These are phyloP conservation scores for Calosoma granatense DNA, from an alignment of 1,140 invertebrate genomes.

Conservation along the genomic window DNA sequence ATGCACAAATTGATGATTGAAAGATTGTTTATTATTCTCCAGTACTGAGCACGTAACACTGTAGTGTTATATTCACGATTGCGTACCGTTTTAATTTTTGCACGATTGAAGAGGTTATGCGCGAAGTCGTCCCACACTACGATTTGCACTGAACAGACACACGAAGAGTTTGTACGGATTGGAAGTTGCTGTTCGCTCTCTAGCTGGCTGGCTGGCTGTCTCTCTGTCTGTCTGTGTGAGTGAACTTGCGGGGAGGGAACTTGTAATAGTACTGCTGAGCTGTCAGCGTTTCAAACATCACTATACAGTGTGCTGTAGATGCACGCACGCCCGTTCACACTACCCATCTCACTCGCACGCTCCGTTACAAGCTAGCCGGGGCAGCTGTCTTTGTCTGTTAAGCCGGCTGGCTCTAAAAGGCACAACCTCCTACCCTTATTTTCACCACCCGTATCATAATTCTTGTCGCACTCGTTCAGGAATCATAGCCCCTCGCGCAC, in stretches of 20 bases:
- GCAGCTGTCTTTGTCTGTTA: conserved; percentile 14
- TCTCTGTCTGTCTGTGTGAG: conserved; percentile 25
- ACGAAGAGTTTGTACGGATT: not conserved
- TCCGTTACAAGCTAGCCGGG: not conserved
- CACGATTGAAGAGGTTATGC: no score
- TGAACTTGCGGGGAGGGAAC: conserved; percentile 30
- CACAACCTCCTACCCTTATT: conserved; percentile 32
- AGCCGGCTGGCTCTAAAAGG: conserved; percentile 24
- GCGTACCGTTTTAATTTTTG: no score
- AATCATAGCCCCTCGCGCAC: not conserved
- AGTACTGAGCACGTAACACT: no score
- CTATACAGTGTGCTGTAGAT: conserved; percentile 23
- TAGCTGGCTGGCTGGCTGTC: conserved; percentile 19
- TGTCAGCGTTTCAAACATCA: conserved; percentile 38
- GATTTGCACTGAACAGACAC: conserved; percentile 6
- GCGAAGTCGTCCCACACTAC: not conserved
- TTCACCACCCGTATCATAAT: conserved; percentile 29
- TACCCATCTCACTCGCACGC: conserved; percentile 11
- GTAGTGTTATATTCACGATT: no score
- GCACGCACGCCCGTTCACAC: conserved; percentile 27
- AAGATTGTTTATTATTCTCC: no score
- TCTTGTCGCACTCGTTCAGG: conserved; percentile 24
- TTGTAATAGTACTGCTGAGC: conserved; percentile 34
- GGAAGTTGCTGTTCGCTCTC: not conserved
- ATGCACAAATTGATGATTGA: no score